A percentile compares a stretch with the other conserved stretches of the same genome.
Evolutionary conservation across 2,113 vertebrate genomes (phyloP).

Genomic region (Phasianus colchicus): DNA sequence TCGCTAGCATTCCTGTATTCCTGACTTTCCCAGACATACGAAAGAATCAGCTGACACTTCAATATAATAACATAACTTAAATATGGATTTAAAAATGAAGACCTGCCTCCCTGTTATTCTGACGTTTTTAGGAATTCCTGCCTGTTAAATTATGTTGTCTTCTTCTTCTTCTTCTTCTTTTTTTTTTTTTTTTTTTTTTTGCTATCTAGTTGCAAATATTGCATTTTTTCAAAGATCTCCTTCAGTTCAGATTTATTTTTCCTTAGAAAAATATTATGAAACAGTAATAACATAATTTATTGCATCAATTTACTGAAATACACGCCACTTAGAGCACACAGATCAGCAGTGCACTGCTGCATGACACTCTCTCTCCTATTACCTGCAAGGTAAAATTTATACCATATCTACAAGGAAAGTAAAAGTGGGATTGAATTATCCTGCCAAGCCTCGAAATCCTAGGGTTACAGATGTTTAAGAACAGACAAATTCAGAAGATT

Average conservation of each 20-base stretch:
- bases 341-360: neutral
- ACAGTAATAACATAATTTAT: constrained; percentile 22
- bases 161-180: neutral
- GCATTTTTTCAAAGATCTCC: constrained; percentile 38
- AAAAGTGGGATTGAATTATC: neutral
- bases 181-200: neutral
- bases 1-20: constrained; percentile 35
- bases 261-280: constrained; percentile 42
- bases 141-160: neutral
- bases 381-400: neutral
- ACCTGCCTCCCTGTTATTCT: neutral
- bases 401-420: neutral
- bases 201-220: constrained; percentile 8
- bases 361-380: neutral
- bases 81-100: neutral
- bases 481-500: neutral
- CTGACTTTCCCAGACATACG: neutral
- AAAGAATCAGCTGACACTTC: constrained; percentile 7
- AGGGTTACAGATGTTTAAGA: neutral
- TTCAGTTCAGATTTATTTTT: constrained; percentile 35
- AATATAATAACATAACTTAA: neutral
- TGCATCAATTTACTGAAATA: neutral
- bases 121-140: constrained; percentile 1
- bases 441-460: neutral
- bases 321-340: neutral